Base-by-base conservation (phyloP, 2,888 invertebrate genomes). In the Argyresthia goedartella region DNA sequence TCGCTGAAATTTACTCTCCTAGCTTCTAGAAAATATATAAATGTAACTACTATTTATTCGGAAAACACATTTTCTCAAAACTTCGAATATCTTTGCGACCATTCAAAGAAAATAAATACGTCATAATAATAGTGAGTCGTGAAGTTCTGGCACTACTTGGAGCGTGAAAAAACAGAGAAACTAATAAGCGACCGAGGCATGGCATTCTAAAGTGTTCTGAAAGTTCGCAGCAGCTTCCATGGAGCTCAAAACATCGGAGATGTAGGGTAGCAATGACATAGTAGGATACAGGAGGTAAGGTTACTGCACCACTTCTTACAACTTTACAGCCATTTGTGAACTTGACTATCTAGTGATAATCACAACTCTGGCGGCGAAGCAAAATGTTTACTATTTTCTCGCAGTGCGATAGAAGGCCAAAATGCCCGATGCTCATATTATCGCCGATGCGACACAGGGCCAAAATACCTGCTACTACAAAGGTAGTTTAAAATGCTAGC, bases 141-240 rank as follows among this genome's bases (percentile, higher is more conserved):
- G 44, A 46, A 42, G 42, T 54, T 48, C 36, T 35, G 8, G 36
- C 15, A 14, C 25, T 25, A 15, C 45, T n/a, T 52, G 51, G 14
- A 50, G 53, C 51, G 52, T 25, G 50, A 35, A 56, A 55, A 48
- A 57, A 59, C 46, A 59, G 49, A 53, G 50, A 54, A 55, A 53
- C 51, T 56, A 50, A 51, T 53, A 55, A 56, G 55, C 53, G 52
- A 54, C 56, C 48, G 50, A 34, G 52, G 53, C 55, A 55, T 62
- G 59, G 54, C 57, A 57, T 62, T 60, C 57, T 60, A 59, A 59
- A 57, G 49, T 49, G 36, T 50, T 14, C 54, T 51, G 47, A 15
- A 52, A 53, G 52, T 49, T 36, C 35, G 50, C 57, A 58, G 56
- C 56, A 52, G 51, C 34, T 53, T 43, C 51, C 50, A 46, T 55